These are phyloP conservation scores for Sthenelais limicola DNA, from an alignment of 2,888 invertebrate genomes.

Conservation along the genomic window DNA sequence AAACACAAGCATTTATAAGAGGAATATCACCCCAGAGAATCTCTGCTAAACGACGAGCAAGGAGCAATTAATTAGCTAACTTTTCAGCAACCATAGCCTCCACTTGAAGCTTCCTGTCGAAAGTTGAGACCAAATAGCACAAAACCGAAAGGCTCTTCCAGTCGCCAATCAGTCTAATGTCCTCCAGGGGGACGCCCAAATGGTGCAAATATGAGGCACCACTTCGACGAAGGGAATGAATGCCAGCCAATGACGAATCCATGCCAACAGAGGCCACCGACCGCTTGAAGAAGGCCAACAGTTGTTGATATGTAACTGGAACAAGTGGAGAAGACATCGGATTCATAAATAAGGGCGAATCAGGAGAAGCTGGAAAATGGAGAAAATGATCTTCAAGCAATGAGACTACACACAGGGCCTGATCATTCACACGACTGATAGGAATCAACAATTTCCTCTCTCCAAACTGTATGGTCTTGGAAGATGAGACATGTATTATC, in stretches of 20 bases:
- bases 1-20: too few relatives aligned
- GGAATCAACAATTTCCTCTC: background rate
- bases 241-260: background rate
- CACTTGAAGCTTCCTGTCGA: background rate
- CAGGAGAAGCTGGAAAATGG: background rate
- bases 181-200: background rate
- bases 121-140: background rate
- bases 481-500: background rate
- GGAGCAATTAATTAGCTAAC: too few relatives aligned
- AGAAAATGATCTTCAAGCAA: background rate
- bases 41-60: too few relatives aligned
- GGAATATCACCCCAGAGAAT: too few relatives aligned
- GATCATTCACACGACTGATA: background rate
- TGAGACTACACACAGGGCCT: background rate
- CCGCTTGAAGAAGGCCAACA: background rate
- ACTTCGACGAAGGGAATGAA: background rate
- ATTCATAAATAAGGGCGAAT: background rate
- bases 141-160: background rate
- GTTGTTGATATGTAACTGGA: background rate
- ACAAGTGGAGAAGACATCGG: background rate
- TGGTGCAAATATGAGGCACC: background rate
- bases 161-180: background rate
- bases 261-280: background rate
- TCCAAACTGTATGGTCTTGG: background rate
- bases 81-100: too few relatives aligned